Evolutionary conservation across 2,888 invertebrate species (phyloP), one percentile per base, ranked within the genome.

Genomic region (Volucella inanis): DNA sequence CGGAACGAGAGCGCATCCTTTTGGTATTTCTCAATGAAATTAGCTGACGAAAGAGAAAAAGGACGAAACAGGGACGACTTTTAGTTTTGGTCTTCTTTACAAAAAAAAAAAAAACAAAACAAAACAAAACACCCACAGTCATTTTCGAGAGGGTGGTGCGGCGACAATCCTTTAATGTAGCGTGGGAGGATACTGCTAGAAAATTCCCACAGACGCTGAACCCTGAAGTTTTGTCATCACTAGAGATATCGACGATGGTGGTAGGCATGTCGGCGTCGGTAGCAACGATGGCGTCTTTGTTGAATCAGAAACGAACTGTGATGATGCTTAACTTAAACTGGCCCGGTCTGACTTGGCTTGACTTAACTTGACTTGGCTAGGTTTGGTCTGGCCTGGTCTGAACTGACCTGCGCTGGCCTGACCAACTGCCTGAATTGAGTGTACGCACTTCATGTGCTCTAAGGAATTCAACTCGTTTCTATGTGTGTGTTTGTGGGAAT

Each of bases 11-110:
- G 54, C 18, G 70, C 55, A 70, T 71, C 57, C 49, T 70, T 54
- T 78, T 74, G 49, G 39, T 18, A 41, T 72, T 71, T 67, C 61
- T 84, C 70, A 79, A 70, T 84, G 71, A 71, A 84, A 84, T 71
- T 31, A 79, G 70, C 61, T 64, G 65, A 70, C 61, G 54, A 70
- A 11, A 57, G 50, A 54, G 41, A 54, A 41, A 45, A 41, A 67
- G 31, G 22, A 41, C 11, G 11, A 18, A 31, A 14, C 15, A 38
- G 18, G 18, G 45, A 14, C 11, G 38, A 39, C n/a, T n/a, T 4
- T 38, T 8, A n/a, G 11, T 22, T 31, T 11, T 52, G 18, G 3
- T 52, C 12, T 52, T 22, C 22, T 22, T 14, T 22, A n/a, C 9
- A 0, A 11, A 61, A 49, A 9, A 11, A 8, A 59, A 39, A 70